Base-by-base conservation (phyloP, 2,113 vertebrate species). In the Psammodynastes pulverulentus region DNA sequence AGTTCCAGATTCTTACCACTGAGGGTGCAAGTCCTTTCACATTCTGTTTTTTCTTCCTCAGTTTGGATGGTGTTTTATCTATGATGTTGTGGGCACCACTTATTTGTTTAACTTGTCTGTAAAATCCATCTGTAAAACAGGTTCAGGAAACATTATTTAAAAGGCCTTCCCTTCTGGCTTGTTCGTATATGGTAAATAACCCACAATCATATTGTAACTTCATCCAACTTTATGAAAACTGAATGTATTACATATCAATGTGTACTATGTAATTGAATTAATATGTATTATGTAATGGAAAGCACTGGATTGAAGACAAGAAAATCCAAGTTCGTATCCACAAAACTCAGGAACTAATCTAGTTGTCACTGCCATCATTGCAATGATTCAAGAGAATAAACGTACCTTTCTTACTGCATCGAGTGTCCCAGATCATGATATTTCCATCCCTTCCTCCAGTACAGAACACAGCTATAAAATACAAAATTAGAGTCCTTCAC, bases 361-460 rank as follows among this genome's bases (percentile, higher is more conserved):
- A 39, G 21, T 24, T 2, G 0, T 49, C 23, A 23, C 34, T 17
- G 15, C 43, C 26, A n/a, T 39, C 72, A 43, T 58, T 62, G 6
- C 46, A 51, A 62, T 39, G 53, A 29, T 19, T 45, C 13, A 24
- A n/a, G 56, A 13, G 9, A 39, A 54, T 39, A n/a, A n/a, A 23
- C 12, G 92, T 98, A 99, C 99, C 99, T 98, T 98, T 99, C 96
- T 99, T 99, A 96, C 97, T 99, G 97, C 98, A 99, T 86, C 99
- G 98, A 58, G 97, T 99, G 92, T 99, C 99, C 99, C 99, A 99
- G 94, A 99, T 95, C 98, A 99, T 99, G 95, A 99, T 98, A 94
- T 99, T 99, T 88, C 99, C 99, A 96, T 99, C 99, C 97, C 99
- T 98, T 87, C 98, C 99, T 93, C 99, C 99, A 51, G 98, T 99